These are phyloP conservation scores for Triplophysa tibetana DNA, from an alignment of 2,113 vertebrate genomes.

Conservation along the genomic window DNA sequence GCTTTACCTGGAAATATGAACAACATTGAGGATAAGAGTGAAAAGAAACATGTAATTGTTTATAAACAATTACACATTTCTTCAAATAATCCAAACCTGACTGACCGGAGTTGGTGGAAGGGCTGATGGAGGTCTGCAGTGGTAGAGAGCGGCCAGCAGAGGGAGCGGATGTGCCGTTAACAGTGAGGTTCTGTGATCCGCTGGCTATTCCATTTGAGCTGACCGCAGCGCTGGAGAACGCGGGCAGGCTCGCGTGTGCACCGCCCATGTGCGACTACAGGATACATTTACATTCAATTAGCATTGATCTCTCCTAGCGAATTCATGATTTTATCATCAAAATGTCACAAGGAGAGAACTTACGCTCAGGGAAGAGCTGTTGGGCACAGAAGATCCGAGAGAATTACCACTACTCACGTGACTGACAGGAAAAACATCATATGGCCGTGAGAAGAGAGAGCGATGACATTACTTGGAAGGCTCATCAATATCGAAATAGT, in stretches of 20 bases:
- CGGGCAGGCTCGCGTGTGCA: constrained; percentile 70
- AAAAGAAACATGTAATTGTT: no score
- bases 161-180: constrained; percentile 75
- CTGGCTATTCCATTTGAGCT: constrained; percentile 73
- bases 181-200: constrained; percentile 78
- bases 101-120: constrained; percentile 82
- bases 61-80: no score
- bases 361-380: constrained; percentile 80
- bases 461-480: neutral
- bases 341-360: constrained; percentile 58
- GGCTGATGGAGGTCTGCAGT: constrained; percentile 74
- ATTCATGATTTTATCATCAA: neutral
- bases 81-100: no score
- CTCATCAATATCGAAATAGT: neutral
- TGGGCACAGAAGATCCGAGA: constrained; percentile 73
- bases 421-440: constrained; percentile 61
- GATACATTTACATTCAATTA: neutral
- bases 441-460: neutral
- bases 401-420: constrained; percentile 78
- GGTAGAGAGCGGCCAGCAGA: constrained; percentile 76
- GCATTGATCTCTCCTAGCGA: neutral
- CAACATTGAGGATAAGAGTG: neutral
- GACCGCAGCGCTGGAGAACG: constrained; percentile 70
- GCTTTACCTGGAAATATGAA: constrained; percentile 81
- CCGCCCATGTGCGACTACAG: constrained; percentile 63